Conservation (phyloP, 1,140 invertebrate species). For the Drosophila dunni region DNA sequence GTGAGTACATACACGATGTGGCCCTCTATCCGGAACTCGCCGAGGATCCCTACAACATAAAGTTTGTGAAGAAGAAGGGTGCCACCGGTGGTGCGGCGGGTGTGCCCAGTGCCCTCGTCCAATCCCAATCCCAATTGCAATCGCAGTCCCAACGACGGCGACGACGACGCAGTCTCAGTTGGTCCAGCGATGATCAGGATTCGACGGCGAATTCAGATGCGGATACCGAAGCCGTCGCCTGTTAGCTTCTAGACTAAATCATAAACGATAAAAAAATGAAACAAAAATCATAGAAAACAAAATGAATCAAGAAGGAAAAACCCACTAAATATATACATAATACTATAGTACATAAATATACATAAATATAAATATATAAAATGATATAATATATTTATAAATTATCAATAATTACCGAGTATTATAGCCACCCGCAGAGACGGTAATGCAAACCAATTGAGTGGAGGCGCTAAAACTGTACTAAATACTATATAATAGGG, state of each 20-base stretch:
- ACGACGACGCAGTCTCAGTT: slow-evolving; percentile 60
- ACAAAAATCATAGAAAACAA: too few species aligned
- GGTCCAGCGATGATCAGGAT: slow-evolving; percentile 38
- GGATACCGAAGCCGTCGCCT: slow-evolving; percentile 39
- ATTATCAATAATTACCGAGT: slow-evolving; percentile 52
- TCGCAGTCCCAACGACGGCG: slow-evolving; percentile 11
- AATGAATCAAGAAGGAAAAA: background rate
- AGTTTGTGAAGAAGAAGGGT: slow-evolving; percentile 92
- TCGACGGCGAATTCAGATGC: slow-evolving; percentile 17
- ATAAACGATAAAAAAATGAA: background rate
- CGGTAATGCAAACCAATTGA: background rate
- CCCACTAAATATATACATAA: slow-evolving; percentile 20
- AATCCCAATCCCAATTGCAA: too few species aligned
- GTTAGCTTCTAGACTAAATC: slow-evolving; percentile 35
- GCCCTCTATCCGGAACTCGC: slow-evolving; percentile 95
- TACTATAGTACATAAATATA: background rate
- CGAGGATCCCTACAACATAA: slow-evolving; percentile 97
- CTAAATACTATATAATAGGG: slow-evolving; percentile 38
- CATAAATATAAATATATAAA: slow-evolving; percentile 12
- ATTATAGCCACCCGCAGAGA: slow-evolving; percentile 25
- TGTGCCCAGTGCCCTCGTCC: slow-evolving; percentile 57
- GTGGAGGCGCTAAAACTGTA: slow-evolving; percentile 36
- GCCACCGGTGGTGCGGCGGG: slow-evolving; percentile 77
- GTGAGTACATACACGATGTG: slow-evolving; percentile 95
- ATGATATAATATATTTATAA: slow-evolving; percentile 17